Evolutionary conservation across 1,140 invertebrate species (phyloP).

Genomic region (Caerostris extrusa): DNA sequence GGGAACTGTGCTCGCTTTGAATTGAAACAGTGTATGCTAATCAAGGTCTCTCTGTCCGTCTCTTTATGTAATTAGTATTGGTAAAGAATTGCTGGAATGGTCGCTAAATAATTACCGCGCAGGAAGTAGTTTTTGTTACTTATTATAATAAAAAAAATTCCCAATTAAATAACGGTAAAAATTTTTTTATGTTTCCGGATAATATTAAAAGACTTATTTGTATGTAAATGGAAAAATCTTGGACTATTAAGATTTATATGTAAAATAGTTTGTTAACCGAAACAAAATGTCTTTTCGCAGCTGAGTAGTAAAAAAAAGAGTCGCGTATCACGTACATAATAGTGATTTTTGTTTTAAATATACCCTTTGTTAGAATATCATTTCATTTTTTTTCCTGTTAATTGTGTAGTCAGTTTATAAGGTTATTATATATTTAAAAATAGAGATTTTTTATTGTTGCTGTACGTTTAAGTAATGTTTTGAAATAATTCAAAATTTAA

Average conservation of each 20-base stretch:
- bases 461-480: no score
- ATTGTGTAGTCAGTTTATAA: no score
- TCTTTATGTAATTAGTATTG: background rate
- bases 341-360: no score
- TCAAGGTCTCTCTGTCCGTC: background rate
- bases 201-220: background rate
- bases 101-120: no score
- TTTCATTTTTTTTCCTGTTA: no score
- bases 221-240: background rate
- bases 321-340: background rate
- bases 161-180: background rate
- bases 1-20: background rate
- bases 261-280: background rate
- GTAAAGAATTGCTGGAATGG: background rate
- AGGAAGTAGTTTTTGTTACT: background rate
- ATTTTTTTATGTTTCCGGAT: conserved; percentile 4
- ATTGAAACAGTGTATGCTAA: conserved; percentile 30
- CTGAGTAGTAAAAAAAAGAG: background rate
- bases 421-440: no score
- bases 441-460: no score
- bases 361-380: no score
- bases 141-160: background rate
- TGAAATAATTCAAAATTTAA: no score
- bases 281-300: background rate
- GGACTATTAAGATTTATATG: background rate